Conservation (phyloP, 2,113 vertebrate species). For the Panthera leo region DNA sequence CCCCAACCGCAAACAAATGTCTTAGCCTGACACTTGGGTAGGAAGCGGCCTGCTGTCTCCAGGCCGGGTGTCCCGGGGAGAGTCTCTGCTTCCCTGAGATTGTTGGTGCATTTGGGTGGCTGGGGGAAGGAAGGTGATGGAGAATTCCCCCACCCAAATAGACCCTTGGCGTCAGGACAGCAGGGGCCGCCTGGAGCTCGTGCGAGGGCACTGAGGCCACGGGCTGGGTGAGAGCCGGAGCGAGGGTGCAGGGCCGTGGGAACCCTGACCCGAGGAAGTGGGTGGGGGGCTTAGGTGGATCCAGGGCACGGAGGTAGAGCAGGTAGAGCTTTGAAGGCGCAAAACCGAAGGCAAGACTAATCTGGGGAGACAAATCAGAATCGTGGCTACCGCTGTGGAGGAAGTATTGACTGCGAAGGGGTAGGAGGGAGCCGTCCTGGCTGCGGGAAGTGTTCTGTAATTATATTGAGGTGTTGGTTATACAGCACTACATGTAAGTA, state of each 20-base stretch:
- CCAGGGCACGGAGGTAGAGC: background rate
- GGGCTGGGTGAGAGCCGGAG: background rate
- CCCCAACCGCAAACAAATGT: background rate
- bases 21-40: background rate
- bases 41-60: background rate
- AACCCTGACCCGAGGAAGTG: background rate
- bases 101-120: background rate
- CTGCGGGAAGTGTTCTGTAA: background rate
- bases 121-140: background rate
- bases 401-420: background rate
- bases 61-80: background rate
- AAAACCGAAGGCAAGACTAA: background rate
- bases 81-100: background rate
- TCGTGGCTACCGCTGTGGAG: background rate
- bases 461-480: background rate
- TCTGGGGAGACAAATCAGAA: no score
- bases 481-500: background rate
- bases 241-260: background rate
- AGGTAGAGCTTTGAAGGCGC: background rate
- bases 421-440: background rate
- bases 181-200: background rate
- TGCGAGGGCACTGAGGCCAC: background rate
- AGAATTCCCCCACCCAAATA: background rate
- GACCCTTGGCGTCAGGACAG: background rate
- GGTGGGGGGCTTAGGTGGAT: background rate